Evolutionary conservation across 2,888 invertebrate genomes (phyloP).

Genomic region (Chrysolina oricalcia): DNA sequence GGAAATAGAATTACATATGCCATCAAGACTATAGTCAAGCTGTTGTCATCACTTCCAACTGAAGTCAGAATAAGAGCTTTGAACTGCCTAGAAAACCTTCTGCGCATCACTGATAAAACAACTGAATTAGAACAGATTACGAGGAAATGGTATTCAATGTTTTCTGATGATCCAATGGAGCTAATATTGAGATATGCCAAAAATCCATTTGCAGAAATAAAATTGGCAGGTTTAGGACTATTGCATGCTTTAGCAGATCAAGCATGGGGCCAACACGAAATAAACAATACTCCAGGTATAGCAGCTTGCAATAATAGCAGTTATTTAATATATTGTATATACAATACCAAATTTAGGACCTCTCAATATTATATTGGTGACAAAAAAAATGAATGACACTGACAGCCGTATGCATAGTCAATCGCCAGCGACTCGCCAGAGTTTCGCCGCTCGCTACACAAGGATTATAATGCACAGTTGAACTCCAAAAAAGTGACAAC

Average conservation of each 20-base stretch:
- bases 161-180: constrained; percentile 76
- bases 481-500: too few species aligned
- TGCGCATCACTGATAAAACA: constrained; percentile 68
- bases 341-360: too few species aligned
- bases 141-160: constrained; percentile 77
- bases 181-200: constrained; percentile 74
- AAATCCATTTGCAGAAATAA: constrained; percentile 88
- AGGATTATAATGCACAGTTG: too few species aligned
- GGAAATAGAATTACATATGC: constrained; percentile 74
- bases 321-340: too few species aligned
- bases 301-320: background rate
- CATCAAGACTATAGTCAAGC: constrained; percentile 76
- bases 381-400: too few species aligned
- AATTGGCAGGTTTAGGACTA: constrained; percentile 79
- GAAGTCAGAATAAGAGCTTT: constrained; percentile 82
- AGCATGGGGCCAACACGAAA: constrained; percentile 86
- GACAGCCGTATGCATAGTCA: too few species aligned
- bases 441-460: too few species aligned
- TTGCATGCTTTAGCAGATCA: constrained; percentile 80
- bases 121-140: constrained; percentile 73
- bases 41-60: constrained; percentile 77
- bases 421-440: too few species aligned
- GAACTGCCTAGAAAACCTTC: constrained; percentile 77
- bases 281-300: constrained; percentile 81
- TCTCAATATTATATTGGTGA: too few species aligned